Evolutionary conservation across 2,888 invertebrate species (phyloP).

Genomic region (Stenoptilia bipunctidactyla): DNA sequence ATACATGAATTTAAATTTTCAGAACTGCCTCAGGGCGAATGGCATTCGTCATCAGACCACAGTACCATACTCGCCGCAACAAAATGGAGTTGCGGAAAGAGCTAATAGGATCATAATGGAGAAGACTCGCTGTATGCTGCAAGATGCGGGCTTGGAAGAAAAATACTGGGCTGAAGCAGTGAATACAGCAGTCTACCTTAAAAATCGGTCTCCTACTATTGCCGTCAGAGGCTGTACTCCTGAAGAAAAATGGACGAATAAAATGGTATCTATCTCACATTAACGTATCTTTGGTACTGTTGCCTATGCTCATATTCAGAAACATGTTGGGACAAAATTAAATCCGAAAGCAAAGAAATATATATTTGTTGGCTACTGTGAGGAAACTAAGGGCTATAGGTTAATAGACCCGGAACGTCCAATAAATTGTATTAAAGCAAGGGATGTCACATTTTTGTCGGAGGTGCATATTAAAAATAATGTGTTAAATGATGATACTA

Average conservation of each 20-base stretch:
- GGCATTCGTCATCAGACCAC: conserved; percentile 21
- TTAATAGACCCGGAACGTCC: no score
- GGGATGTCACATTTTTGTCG: no score
- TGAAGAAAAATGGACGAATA: conserved; percentile 10
- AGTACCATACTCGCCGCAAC: conserved; percentile 21
- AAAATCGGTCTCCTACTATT: conserved; percentile 10
- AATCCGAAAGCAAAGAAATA: no score
- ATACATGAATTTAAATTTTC: conserved; percentile 12
- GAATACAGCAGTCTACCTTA: conserved; percentile 13
- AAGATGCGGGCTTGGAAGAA: conserved; percentile 3
- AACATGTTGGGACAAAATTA: no score
- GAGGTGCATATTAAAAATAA: no score
- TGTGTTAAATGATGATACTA: no score
- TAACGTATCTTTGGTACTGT: conserved; percentile 14
- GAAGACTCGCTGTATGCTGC: conserved; percentile 9
- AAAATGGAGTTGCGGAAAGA: conserved; percentile 27
- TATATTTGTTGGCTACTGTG: no score
- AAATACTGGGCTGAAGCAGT: conserved; percentile 12
- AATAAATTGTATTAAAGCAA: no score
- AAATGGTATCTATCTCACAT: conserved; percentile 5
- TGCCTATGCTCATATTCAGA: conserved; percentile 5
- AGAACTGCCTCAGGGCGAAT: conserved; percentile 2
- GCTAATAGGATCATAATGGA: conserved; percentile 13
- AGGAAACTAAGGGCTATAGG: no score
- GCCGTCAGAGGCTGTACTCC: conserved; percentile 6